These are phyloP conservation scores for Hylomyscus alleni DNA, from an alignment of 2,797 vertebrate genomes.

Conservation along the genomic window DNA sequence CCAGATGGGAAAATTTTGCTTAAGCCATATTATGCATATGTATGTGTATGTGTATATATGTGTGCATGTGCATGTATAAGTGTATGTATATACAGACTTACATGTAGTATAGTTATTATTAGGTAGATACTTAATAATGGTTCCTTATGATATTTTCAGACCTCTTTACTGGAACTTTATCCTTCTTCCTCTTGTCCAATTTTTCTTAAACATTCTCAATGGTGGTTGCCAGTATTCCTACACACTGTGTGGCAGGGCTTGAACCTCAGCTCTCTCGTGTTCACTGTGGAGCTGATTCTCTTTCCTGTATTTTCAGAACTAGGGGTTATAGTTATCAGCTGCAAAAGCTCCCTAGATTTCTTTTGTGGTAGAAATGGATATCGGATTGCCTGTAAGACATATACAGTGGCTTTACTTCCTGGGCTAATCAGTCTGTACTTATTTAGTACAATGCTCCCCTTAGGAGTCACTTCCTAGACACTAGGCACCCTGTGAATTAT, in stretches of 20 bases:
- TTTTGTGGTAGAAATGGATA: not conserved
- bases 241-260: not conserved
- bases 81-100: not conserved
- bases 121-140: not conserved
- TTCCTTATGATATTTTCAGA: not conserved
- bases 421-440: not conserved
- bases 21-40: not conserved
- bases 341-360: not conserved
- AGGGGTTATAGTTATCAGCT: not conserved
- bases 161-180: not conserved
- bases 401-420: not conserved
- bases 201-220: not conserved
- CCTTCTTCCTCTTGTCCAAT: not conserved
- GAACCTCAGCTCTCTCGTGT: not conserved
- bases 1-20: not conserved
- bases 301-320: slow-evolving; percentile 22
- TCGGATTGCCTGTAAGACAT: not conserved
- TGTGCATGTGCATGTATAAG: not conserved
- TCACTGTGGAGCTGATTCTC: not conserved
- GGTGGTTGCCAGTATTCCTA: not conserved
- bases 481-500: not conserved
- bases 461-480: not conserved
- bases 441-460: not conserved
- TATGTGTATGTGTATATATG: not conserved
- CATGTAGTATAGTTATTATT: not conserved